Percentiles rank a stretch among this genome's conserved stretches.
Evolutionary conservation across 2,888 invertebrate genomes (phyloP).

Genomic region (Buathra laborator): DNA sequence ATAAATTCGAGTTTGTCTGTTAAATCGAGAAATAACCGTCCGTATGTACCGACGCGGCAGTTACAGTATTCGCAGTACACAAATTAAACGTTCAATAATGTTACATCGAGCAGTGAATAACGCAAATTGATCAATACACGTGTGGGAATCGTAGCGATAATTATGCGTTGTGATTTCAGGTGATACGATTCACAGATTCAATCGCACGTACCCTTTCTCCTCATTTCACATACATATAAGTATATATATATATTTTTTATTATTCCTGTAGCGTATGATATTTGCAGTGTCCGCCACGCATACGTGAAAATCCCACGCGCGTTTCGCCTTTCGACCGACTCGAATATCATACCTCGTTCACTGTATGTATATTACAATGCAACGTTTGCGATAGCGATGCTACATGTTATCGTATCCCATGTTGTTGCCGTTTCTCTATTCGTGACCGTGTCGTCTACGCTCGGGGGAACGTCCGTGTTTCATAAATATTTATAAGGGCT

Average conservation of each 20-base stretch:
- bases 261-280: slow-evolving; percentile 46
- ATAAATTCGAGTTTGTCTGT: neutral
- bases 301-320: slow-evolving; percentile 29
- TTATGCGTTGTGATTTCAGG: slow-evolving; percentile 2
- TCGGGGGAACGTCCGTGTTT: slow-evolving; percentile 40
- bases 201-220: neutral
- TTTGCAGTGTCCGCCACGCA: slow-evolving; percentile 31
- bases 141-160: neutral
- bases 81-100: neutral
- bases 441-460: slow-evolving; percentile 44
- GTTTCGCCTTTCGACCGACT: slow-evolving; percentile 19
- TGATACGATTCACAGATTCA: neutral
- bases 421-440: slow-evolving; percentile 60
- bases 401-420: slow-evolving; percentile 44
- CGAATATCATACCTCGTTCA: slow-evolving; percentile 30
- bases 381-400: slow-evolving; percentile 59
- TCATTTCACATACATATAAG: neutral
- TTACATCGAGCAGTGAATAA: neutral
- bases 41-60: neutral
- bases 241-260: slow-evolving; percentile 31
- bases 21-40: neutral
- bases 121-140: neutral
- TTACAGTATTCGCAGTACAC: neutral
- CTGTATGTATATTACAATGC: slow-evolving; percentile 63
- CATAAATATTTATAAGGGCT: slow-evolving; percentile 65